Conservation (phyloP, 2,113 vertebrate genomes). For the Canis aureus region DNA sequence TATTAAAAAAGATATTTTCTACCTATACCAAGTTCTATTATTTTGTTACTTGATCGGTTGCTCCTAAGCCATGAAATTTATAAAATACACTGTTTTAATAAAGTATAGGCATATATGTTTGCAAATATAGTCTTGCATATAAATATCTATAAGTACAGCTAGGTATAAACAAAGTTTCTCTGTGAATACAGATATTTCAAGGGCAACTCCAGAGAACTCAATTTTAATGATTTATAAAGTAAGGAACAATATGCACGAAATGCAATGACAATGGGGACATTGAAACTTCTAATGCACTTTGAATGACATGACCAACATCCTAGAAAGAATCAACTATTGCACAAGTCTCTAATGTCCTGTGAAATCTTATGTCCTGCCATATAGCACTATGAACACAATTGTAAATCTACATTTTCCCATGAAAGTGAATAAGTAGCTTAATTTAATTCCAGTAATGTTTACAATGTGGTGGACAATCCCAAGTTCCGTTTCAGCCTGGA, state of each 20-base stretch:
- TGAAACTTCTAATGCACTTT: neutral
- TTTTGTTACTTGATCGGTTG: neutral
- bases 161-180: neutral
- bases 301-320: neutral
- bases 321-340: neutral
- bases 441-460: neutral
- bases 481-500: neutral
- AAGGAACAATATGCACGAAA: neutral
- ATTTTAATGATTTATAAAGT: neutral
- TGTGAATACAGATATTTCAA: neutral
- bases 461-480: neutral
- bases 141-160: neutral
- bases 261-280: neutral
- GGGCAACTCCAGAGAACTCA: neutral
- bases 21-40: neutral
- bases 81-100: neutral
- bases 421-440: neutral
- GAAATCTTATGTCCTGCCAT: neutral
- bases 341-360: neutral
- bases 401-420: neutral
- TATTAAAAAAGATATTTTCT: neutral
- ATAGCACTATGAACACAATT: neutral
- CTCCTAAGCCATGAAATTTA: neutral
- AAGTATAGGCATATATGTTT: neutral
- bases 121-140: neutral